These are phyloP conservation scores for Acanthosepion lycidas DNA, from an alignment of 2,888 invertebrate species.

Conservation along the genomic window DNA sequence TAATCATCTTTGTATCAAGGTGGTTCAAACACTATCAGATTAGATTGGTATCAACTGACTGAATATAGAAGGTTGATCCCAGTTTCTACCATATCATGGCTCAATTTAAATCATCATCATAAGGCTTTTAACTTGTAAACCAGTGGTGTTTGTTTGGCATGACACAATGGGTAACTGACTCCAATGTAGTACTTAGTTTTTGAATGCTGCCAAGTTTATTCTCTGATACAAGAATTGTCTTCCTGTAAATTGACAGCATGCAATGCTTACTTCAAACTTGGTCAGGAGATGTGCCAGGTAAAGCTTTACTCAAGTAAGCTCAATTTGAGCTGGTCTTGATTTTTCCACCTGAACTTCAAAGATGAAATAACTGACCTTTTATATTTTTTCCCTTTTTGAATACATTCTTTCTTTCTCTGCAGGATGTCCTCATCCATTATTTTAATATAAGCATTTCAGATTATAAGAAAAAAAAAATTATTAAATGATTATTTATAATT, in stretches of 20 bases:
- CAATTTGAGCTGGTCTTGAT: background rate
- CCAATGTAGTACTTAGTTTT: background rate
- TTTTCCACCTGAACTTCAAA: background rate
- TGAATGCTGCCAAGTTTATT: background rate
- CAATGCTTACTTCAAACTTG: background rate
- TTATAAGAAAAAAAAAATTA: background rate
- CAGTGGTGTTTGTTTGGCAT: background rate
- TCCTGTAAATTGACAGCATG: background rate
- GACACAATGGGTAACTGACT: background rate
- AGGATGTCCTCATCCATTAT: background rate
- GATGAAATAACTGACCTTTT: background rate
- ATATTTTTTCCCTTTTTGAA: background rate
- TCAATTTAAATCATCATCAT: background rate
- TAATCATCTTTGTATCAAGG: constrained; percentile 18
- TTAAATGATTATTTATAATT: background rate
- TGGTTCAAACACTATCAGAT: constrained; percentile 33
- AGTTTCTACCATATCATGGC: background rate
- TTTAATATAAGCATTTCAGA: background rate
- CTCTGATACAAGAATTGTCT: background rate
- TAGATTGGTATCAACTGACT: background rate
- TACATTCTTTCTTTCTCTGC: background rate
- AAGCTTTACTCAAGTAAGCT: background rate
- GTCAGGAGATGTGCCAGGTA: background rate
- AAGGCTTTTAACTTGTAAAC: background rate
- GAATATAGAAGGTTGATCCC: background rate